Percentiles rank a stretch among this genome's conserved stretches.
Evolutionary conservation across 2,888 invertebrate genomes (phyloP).

Genomic region (Phortica magna): DNA sequence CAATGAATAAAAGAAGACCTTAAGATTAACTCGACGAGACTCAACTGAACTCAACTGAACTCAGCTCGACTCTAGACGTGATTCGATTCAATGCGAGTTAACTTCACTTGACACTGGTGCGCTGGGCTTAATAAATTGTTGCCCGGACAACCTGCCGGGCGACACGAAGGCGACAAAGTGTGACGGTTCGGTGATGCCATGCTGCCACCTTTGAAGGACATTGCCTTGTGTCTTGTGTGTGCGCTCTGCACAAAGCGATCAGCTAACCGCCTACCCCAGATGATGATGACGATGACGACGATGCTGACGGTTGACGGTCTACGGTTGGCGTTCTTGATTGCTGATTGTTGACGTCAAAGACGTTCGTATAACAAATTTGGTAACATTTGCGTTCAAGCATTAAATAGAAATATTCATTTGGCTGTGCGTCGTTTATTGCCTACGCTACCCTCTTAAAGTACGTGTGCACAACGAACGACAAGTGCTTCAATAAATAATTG

Average conservation of each 20-base stretch:
- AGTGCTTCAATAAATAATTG: too few species aligned
- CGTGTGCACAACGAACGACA: too few species aligned
- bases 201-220: not conserved
- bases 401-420: constrained; percentile 63
- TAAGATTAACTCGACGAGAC: constrained; percentile 20
- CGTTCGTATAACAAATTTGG: not conserved
- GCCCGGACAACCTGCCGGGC: constrained; percentile 52
- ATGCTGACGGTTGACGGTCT: constrained; percentile 32
- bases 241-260: not conserved
- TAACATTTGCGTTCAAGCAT: constrained; percentile 57
- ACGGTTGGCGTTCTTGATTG: constrained; percentile 19
- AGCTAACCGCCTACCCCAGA: not conserved
- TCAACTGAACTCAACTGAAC: not conserved
- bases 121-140: constrained; percentile 63
- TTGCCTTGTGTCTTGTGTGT: not conserved
- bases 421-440: not conserved
- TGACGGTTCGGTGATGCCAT: not conserved
- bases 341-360: not conserved
- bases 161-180: not conserved
- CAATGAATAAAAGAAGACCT: constrained; percentile 1
- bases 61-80: not conserved
- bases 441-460: too few species aligned
- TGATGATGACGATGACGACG: constrained; percentile 20
- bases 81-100: too few species aligned
- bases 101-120: not conserved